A percentile compares a stretch with the other conserved stretches of the same genome.
These are phyloP conservation scores for Eonycteris spelaea DNA, from an alignment of 2,113 vertebrate genomes.

Conservation along the genomic window DNA sequence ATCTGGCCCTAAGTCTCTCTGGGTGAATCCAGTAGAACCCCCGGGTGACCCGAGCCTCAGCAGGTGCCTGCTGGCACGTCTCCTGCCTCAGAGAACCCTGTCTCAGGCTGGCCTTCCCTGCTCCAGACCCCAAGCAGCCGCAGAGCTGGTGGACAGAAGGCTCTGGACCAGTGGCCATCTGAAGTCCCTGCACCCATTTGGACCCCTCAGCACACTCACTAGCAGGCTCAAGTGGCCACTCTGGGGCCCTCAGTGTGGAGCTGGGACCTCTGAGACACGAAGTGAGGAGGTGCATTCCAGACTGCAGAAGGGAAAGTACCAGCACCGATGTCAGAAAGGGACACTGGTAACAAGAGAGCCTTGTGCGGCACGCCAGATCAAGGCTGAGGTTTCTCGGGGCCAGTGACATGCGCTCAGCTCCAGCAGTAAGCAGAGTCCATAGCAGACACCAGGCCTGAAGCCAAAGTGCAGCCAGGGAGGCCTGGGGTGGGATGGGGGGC, in stretches of 20 bases:
- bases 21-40: no score
- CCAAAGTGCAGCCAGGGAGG: neutral
- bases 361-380: accelerated
- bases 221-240: neutral
- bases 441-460: neutral
- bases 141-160: neutral
- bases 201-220: neutral
- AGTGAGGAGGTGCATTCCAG: neutral
- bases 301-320: neutral
- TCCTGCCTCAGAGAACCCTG: neutral
- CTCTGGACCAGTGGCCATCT: neutral
- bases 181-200: neutral
- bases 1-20: accelerated
- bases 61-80: accelerated
- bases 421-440: neutral
- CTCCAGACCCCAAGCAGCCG: neutral
- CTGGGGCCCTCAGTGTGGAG: neutral
- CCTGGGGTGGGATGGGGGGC: neutral
- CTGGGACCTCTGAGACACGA: neutral
- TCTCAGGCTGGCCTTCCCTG: neutral
- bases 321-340: neutral
- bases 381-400: neutral
- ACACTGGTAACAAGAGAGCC: neutral
- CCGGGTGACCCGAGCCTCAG: accelerated
- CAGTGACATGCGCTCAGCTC: neutral